Base-by-base conservation (phyloP, 2,888 invertebrate genomes). In the Elgonia sp. region DNA sequence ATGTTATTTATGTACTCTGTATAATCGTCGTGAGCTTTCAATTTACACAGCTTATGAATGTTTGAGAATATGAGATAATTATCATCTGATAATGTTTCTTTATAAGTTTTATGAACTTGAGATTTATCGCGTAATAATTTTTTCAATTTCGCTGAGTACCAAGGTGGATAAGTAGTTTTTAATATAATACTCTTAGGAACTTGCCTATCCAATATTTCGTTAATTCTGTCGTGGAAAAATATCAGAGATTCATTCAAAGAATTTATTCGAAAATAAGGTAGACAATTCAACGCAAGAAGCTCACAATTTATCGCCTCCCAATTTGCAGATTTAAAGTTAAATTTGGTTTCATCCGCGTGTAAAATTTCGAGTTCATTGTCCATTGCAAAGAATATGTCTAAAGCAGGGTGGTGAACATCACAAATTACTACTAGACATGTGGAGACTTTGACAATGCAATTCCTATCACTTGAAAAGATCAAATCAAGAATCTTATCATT, bases 1-100 rank as follows among this genome's bases (percentile, higher is more conserved):
- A 29, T 20, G 10, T 50, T 20, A 12, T 2, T 29, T n/a, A 69
- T 50, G 20, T 29, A 69, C 10, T 21, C 16, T 18, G 6, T 9
- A 29, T 69, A 69, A 69, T 69, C 69, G 4, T 20, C 46, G 10
- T 9, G n/a, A 12, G 50, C 50, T 50, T 69, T 69, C 9, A 7
- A 9, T 69, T 69, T 69, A 69, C 50, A 69, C 29, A 14, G n/a
- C 50, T 21, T 69, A 14, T 50, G 12, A 2, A 69, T 6, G 14
- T 69, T 50, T 9, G 69, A 69, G n/a, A 69, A 69, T 12, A 9
- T 60, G 7, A 21, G 21, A 60, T 60, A 60, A n/a, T 60, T 21
- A 14, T 8, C 7, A 60, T 60, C 60, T 8, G 21, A 20, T 20
- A 20, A 21, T 8, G 60, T 20, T 60, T 20, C 10, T 60, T 60